phyloP scores from a whole-genome alignment of 2,797 vertebrate species.

The Huso huso region DNA sequence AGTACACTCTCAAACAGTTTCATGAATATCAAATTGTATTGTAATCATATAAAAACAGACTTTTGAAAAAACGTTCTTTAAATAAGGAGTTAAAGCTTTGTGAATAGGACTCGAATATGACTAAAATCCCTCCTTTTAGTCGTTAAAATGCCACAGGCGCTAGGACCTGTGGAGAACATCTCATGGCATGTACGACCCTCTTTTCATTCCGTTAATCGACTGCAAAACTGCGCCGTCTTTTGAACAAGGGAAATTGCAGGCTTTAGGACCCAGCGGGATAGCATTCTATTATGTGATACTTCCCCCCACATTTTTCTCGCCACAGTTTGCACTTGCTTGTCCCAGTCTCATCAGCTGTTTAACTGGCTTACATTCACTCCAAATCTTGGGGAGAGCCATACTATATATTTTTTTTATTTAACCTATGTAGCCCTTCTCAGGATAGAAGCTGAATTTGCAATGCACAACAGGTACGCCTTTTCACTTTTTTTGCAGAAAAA shows the following conservation, averaged over 20 bases:
- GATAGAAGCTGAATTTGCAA: constrained; percentile 28
- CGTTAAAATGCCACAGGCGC: no score
- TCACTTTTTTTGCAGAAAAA: constrained; percentile 7
- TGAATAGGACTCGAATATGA: no score
- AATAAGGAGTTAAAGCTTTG: no score
- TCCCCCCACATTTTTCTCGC: constrained; percentile 14
- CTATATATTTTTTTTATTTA: background rate
- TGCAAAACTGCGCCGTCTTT: no score
- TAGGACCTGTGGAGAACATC: no score
- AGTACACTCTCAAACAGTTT: no score
- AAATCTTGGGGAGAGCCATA: constrained; percentile 20
- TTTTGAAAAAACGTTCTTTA: no score
- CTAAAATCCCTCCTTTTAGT: no score
- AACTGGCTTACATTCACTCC: constrained; percentile 18
- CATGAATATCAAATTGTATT: no score
- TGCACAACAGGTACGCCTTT: constrained; percentile 49
- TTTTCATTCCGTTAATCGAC: no score
- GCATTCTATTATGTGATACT: constrained; percentile 24
- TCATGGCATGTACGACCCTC: no score
- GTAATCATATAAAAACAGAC: no score
- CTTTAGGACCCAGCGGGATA: constrained; percentile 56
- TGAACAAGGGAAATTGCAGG: background rate
- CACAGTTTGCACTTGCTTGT: constrained; percentile 4
- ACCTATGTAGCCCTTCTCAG: constrained; percentile 35
- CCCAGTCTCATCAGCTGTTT: constrained; percentile 57